Conservation (phyloP, 2,888 invertebrate species). For the Eumerus sabulonum region DNA sequence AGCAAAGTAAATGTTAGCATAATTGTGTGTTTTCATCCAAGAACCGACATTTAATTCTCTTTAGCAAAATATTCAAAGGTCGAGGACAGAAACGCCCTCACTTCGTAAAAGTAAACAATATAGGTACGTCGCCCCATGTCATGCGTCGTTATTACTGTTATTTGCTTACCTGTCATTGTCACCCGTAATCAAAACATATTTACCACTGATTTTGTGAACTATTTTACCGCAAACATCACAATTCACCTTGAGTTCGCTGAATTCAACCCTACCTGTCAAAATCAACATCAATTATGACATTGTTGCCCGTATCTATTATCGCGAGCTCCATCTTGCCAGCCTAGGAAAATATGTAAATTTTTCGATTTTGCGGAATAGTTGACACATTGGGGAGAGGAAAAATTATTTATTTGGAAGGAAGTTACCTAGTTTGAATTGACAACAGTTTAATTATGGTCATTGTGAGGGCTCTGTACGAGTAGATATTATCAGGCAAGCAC, state of each 20-base stretch:
- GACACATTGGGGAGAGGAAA: neutral
- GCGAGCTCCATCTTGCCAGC: no score
- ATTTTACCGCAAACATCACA: neutral
- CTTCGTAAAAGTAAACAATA: no score
- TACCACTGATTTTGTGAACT: neutral
- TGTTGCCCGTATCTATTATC: neutral
- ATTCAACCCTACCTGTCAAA: neutral
- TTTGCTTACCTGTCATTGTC: constrained; percentile 3
- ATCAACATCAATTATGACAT: neutral
- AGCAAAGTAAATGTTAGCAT: no score
- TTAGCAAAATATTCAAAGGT: no score
- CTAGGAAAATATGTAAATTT: no score
- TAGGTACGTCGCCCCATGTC: no score
- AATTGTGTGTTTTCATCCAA: no score
- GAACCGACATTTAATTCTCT: no score
- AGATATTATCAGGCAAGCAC: no score
- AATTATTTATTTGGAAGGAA: neutral
- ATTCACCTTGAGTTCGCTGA: neutral
- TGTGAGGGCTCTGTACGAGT: no score
- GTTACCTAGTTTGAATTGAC: no score
- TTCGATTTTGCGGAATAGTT: neutral
- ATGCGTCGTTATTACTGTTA: neutral
- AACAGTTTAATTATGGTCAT: neutral
- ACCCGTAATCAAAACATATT: neutral
- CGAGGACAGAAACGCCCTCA: no score